These are phyloP conservation scores for Vollenhovia emeryi DNA, from an alignment of 1,140 invertebrate species.

Conservation along the genomic window DNA sequence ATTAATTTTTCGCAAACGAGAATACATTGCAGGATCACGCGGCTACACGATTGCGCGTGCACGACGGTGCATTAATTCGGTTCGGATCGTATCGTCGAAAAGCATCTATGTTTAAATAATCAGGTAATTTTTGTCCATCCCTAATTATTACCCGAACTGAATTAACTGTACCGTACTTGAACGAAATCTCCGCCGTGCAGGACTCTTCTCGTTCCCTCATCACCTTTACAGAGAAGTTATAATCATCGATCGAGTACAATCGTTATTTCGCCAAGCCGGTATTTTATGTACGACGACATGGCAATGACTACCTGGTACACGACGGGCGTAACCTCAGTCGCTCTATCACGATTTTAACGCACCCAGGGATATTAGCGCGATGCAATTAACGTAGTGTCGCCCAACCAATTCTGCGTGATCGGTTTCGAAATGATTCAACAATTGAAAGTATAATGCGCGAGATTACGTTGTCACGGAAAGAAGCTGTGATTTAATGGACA, in stretches of 20 bases:
- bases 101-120: too few species aligned
- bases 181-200: not conserved
- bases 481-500: not conserved
- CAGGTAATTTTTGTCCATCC: too few species aligned
- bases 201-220: not conserved
- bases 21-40: not conserved
- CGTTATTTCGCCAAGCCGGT: conserved; percentile 11
- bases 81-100: too few species aligned
- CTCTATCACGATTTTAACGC: not conserved
- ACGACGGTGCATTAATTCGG: too few species aligned
- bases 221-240: not conserved
- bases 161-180: too few species aligned
- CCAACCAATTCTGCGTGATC: not conserved
- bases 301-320: conserved; percentile 1
- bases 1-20: conserved; percentile 6
- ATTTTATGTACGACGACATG: not conserved
- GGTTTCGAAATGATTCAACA: not conserved
- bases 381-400: not conserved
- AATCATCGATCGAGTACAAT: conserved; percentile 12
- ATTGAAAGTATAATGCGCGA: not conserved
- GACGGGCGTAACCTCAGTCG: not conserved
- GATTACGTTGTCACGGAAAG: not conserved
- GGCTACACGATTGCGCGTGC: too few species aligned
- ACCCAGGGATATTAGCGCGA: not conserved
- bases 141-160: too few species aligned